Conservation (phyloP, 2,113 vertebrate genomes). For the Uropsilus gracilis region DNA sequence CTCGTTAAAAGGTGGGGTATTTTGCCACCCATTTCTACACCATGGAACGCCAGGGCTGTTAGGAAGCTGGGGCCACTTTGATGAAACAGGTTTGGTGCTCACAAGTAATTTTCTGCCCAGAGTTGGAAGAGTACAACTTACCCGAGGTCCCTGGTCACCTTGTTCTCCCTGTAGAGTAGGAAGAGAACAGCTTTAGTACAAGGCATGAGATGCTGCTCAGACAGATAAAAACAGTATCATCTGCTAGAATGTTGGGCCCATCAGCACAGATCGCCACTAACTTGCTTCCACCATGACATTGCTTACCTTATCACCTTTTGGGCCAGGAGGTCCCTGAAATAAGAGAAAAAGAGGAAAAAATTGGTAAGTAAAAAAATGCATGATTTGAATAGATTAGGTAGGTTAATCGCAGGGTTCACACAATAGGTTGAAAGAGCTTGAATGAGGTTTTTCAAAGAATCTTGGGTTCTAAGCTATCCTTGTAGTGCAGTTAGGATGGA, state of each 20-base stretch:
- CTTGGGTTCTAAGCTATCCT: constrained; percentile 12
- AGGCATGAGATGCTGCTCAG: constrained; percentile 81
- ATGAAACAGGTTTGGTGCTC: constrained; percentile 75
- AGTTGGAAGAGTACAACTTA: constrained; percentile 88
- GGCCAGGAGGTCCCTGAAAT: constrained; percentile 93
- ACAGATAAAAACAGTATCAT: constrained; percentile 55
- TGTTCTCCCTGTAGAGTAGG: constrained; percentile 96
- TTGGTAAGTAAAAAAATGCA: not conserved
- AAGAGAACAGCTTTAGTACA: constrained; percentile 87
- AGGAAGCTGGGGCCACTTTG: constrained; percentile 77
- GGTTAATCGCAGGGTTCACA: not conserved
- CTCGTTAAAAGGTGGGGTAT: constrained; percentile 46
- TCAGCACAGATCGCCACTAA: not conserved
- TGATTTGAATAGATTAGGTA: not conserved
- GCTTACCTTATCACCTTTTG: constrained; percentile 98
- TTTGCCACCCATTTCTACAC: constrained; percentile 82
- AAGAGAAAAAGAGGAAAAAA: constrained; percentile 54
- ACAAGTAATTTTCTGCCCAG: constrained; percentile 80
- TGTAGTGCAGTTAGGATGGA: not conserved
- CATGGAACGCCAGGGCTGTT: constrained; percentile 81
- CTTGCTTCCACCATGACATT: constrained; percentile 28
- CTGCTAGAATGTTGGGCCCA: not conserved
- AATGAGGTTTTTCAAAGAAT: not conserved
- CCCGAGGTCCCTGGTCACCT: constrained; percentile 99
- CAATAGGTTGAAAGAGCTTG: not conserved